Conservation (phyloP, 1,140 invertebrate species). For the Eupristina koningsbergeri region DNA sequence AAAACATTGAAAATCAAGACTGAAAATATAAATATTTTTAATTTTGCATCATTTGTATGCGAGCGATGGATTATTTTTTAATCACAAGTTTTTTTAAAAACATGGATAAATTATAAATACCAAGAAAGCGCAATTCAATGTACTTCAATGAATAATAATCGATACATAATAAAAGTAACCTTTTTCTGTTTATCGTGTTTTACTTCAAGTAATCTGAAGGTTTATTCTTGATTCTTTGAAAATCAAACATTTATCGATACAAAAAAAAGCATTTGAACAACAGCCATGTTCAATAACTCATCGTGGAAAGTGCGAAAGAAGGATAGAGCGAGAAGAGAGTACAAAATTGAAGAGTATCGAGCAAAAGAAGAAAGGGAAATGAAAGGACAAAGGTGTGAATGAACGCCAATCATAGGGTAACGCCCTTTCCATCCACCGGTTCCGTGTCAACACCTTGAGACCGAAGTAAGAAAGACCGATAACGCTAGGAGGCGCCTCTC, state of each 20-base stretch:
- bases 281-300: not conserved
- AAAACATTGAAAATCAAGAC: too few species aligned
- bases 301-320: not conserved
- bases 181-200: not conserved
- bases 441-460: conserved; percentile 63
- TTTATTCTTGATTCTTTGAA: not conserved
- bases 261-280: not conserved
- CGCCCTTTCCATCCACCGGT: conserved; percentile 59
- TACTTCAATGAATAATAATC: too few species aligned
- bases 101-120: too few species aligned
- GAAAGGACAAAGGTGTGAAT: conserved; percentile 66
- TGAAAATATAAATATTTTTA: too few species aligned
- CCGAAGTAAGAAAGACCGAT: not conserved
- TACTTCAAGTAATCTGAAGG: not conserved
- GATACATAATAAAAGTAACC: not conserved
- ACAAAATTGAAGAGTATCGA: not conserved
- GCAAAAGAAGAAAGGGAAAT: not conserved
- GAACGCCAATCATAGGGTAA: conserved; percentile 58
- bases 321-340: conserved; percentile 59
- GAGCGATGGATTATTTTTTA: too few species aligned
- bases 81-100: too few species aligned
- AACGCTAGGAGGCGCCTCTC: not conserved
- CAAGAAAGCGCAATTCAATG: too few species aligned
- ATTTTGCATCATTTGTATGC: too few species aligned
- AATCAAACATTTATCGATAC: not conserved